Base-by-base conservation (phyloP, 1,140 invertebrate genomes). In the Ceratina japonica region DNA sequence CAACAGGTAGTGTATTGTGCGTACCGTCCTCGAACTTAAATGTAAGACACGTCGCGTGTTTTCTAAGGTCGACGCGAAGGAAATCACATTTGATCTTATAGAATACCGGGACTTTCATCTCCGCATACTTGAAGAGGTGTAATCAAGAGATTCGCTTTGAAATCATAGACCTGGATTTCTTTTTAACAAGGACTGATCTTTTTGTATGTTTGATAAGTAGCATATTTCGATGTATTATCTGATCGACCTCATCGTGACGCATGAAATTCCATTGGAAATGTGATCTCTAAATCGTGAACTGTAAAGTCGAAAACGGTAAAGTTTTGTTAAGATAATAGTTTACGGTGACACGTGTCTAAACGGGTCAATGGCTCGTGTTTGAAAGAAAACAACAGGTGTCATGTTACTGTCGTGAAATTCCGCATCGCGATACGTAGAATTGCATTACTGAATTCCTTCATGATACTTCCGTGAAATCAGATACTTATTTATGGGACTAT, bases 1-100 rank as follows among this genome's bases (percentile, higher is more conserved):
- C 83, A 86, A 86, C 85, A 86, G 85, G 85, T 86, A 86, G 85
- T 78, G 77, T 83, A 85, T 76, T 70, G 77, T 80, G 81, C 69
- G 75, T 80, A 83, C 77, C 77, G 82, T 80, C 83, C 77, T 84
- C 82, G 77, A 84, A 83, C 72, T 84, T 84, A 76, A 71, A 70
- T 65, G 31, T 64, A 64, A 69, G 63, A 58, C 37, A 65, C 66
- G 66, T 64, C 66, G 62, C 51, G 52, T 20, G 73, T 63, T 70
- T 63, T 58, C 49, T 64, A 63, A 77, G 59, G 27, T 72, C 68
- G 66, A n/a, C n/a, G 65, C 1, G 18, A 78, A 18, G 15, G 37
- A 49, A 72, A 70, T 3, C 44, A 15, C 15, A 52, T 10, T 24
- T n/a, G 2, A 16, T 27, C 37, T 27, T 3, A 3, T 44, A 1